Percentiles rank a stretch among this genome's conserved stretches.
Conservation (phyloP, 1,140 invertebrate species). For the Hylaeus volcanicus region DNA sequence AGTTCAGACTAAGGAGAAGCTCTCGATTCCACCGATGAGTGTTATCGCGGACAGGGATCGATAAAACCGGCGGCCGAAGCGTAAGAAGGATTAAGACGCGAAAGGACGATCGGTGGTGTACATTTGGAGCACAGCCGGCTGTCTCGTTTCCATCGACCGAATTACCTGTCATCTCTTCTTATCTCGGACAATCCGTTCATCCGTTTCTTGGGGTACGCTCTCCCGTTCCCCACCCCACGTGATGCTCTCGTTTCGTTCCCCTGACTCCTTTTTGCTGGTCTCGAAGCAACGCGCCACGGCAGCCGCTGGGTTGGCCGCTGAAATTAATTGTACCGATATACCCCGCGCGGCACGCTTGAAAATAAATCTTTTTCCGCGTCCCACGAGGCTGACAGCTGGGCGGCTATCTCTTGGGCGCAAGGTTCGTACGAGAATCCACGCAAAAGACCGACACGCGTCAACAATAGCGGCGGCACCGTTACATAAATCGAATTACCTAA, state of each 20-base stretch:
- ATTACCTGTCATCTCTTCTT: slow-evolving; percentile 75
- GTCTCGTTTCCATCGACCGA: slow-evolving; percentile 56
- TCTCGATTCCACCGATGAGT: not conserved
- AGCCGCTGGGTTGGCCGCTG: not conserved
- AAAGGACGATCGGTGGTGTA: slow-evolving; percentile 6
- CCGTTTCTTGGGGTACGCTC: slow-evolving; percentile 58
- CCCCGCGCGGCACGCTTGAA: not conserved
- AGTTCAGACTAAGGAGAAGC: not conserved
- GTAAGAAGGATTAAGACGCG: slow-evolving; percentile 38
- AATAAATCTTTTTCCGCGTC: not conserved
- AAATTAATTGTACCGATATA: slow-evolving; percentile 42
- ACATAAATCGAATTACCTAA: slow-evolving; percentile 65
- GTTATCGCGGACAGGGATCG: slow-evolving; percentile 24
- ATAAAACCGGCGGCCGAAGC: slow-evolving; percentile 13
- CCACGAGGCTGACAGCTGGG: not conserved
- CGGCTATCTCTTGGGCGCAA: not conserved
- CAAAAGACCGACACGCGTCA: slow-evolving; percentile 38
- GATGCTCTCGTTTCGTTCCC: slow-evolving; percentile 40
- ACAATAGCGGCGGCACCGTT: slow-evolving; percentile 58
- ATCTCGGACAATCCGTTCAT: slow-evolving; percentile 70
- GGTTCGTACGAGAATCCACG: not conserved
- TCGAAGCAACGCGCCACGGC: not conserved
- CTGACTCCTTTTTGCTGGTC: not conserved
- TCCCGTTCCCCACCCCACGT: slow-evolving; percentile 1
- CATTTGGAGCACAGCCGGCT: slow-evolving; percentile 25